Evolutionary conservation across 2,888 invertebrate species (phyloP).

Genomic region (Hirtodrosophila confusa): DNA sequence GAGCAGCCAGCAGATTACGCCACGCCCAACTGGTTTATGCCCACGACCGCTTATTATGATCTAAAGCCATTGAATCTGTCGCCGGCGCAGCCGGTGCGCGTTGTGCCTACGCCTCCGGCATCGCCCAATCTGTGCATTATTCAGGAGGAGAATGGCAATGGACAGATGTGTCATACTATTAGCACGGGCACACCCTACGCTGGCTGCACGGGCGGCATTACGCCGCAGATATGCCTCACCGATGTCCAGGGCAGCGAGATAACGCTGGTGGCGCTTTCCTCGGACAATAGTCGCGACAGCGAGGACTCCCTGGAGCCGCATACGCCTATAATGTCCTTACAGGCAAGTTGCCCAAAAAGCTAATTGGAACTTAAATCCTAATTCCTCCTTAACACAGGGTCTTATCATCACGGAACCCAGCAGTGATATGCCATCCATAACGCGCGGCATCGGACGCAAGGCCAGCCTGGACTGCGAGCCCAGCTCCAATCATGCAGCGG

Average conservation of each 20-base stretch:
- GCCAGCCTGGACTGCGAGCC: conserved; percentile 87
- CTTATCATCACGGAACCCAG: conserved; percentile 82
- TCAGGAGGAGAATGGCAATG: conserved; percentile 88
- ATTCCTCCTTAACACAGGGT: conserved; percentile 46
- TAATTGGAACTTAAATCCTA: not conserved
- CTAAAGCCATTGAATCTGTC: conserved; percentile 83
- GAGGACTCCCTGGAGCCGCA: conserved; percentile 88
- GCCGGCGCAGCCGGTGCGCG: conserved; percentile 83
- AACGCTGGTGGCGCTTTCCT: conserved; percentile 89
- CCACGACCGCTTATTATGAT: conserved; percentile 81
- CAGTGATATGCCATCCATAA: conserved; percentile 91
- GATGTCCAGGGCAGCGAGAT: conserved; percentile 95
- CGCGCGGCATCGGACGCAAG: conserved; percentile 90
- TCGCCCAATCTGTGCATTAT: conserved; percentile 89
- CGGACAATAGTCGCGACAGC: conserved; percentile 90
- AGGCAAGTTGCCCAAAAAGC: conserved; percentile 60
- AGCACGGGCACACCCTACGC: conserved; percentile 79
- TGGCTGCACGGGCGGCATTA: conserved; percentile 80
- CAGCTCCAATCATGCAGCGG: conserved; percentile 36
- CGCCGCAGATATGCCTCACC: conserved; percentile 94
- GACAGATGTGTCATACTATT: conserved; percentile 82
- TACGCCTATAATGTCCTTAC: conserved; percentile 82
- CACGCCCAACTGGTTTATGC: conserved; percentile 80
- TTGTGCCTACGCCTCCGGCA: conserved; percentile 84
- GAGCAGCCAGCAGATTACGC: conserved; percentile 48